Evolutionary conservation across 2,113 vertebrate species (phyloP).

Genomic region (Choloepus hoffmanni): DNA sequence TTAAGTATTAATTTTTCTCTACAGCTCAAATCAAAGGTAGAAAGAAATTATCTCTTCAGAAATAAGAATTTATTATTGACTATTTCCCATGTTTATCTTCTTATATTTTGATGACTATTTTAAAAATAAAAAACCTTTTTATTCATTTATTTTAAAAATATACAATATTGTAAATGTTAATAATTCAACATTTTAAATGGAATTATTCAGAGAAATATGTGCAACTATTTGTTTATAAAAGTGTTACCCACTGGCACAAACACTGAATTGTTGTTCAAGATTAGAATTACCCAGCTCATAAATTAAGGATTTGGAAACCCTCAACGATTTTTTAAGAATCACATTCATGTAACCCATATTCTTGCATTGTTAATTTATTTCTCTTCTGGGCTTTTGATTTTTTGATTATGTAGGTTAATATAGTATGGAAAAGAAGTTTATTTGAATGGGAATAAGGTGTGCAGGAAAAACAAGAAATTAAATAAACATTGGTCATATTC

Average conservation of each 20-base stretch:
- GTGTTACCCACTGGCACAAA: neutral
- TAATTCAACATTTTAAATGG: slow-evolving; percentile 8
- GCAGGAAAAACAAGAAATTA: neutral
- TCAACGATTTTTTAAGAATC: neutral
- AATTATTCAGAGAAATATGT: slow-evolving; percentile 24
- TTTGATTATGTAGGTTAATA: neutral
- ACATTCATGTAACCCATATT: neutral
- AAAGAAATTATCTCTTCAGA: neutral
- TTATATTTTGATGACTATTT: neutral
- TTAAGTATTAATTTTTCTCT: neutral
- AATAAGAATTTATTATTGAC: neutral
- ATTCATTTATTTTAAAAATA: neutral
- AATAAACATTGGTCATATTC: neutral
- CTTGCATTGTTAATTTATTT: neutral
- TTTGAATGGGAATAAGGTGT: slow-evolving; percentile 20
- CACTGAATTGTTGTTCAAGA: slow-evolving; percentile 41
- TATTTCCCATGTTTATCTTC: neutral
- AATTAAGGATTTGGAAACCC: slow-evolving; percentile 1
- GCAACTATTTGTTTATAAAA: slow-evolving; percentile 25
- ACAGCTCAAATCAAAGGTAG: neutral
- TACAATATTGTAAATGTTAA: neutral
- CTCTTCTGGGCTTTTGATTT: slow-evolving; percentile 11
- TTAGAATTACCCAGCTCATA: slow-evolving; percentile 3
- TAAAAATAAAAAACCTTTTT: neutral
- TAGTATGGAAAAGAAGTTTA: neutral